A percentile compares a stretch with the other conserved stretches of the same genome.
Conservation (phyloP, 2,113 vertebrate species). For the Tragelaphus buxtoni region DNA sequence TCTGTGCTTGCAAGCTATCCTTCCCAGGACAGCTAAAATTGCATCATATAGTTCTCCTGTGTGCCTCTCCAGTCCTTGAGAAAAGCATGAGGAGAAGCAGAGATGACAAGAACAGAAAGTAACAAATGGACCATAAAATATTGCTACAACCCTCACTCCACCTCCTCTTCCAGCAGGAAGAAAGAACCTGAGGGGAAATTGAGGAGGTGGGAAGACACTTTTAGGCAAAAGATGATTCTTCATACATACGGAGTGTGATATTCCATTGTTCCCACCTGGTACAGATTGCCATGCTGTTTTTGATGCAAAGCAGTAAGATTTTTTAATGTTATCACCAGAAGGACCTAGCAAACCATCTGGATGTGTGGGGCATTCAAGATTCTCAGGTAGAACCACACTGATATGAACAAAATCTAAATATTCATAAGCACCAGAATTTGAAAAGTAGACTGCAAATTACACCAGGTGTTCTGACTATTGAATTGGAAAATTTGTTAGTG, state of each 20-base stretch:
- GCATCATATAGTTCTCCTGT: neutral
- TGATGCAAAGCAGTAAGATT: neutral
- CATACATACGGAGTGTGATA: neutral
- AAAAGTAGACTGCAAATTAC: neutral
- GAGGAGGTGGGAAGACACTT: slow-evolving; percentile 21
- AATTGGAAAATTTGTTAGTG: neutral
- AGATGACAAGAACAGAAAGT: slow-evolving; percentile 47
- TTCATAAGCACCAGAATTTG: slow-evolving; percentile 16
- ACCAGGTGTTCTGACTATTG: neutral
- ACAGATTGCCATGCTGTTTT: neutral
- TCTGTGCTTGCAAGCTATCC: neutral
- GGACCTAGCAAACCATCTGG: slow-evolving; percentile 28
- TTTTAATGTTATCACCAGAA: neutral
- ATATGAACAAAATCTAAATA: slow-evolving; percentile 29
- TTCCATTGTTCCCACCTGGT: neutral
- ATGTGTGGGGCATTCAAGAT: neutral
- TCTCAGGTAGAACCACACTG: neutral
- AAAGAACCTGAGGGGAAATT: neutral
- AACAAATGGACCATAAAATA: slow-evolving; percentile 32
- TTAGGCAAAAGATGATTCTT: slow-evolving; percentile 15
- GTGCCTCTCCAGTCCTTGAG: neutral
- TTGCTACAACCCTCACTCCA: neutral
- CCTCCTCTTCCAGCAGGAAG: neutral
- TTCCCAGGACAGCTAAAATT: slow-evolving; percentile 15
- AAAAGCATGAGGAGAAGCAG: neutral